These are phyloP conservation scores for pig (Sus scrofa) DNA, from an alignment of 2,113 vertebrate species.

Conservation along the genomic window T2T-Sscrofa CM000824.6:93400501-93401000, in stretches of 20 bases:
- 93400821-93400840: neutral
- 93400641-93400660: too few species aligned
- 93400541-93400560: too few species aligned
- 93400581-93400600: too few species aligned
- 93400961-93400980: neutral
- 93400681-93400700: neutral
- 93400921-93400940: neutral
- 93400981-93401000: neutral
- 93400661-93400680: too few species aligned
- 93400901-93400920: neutral
- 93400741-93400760: neutral
- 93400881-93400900: neutral
- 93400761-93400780: neutral
- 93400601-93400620: too few species aligned
- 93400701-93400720: neutral
- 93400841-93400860: neutral
- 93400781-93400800: neutral
- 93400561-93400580: too few species aligned
- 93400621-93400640: too few species aligned
- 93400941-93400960: neutral
- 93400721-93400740: neutral
- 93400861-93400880: neutral
- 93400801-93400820: neutral
- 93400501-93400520: too few species aligned
- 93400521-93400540: too few species aligned